Conservation (phyloP, 2,888 invertebrate species). For the Synergus laeviventris region DNA sequence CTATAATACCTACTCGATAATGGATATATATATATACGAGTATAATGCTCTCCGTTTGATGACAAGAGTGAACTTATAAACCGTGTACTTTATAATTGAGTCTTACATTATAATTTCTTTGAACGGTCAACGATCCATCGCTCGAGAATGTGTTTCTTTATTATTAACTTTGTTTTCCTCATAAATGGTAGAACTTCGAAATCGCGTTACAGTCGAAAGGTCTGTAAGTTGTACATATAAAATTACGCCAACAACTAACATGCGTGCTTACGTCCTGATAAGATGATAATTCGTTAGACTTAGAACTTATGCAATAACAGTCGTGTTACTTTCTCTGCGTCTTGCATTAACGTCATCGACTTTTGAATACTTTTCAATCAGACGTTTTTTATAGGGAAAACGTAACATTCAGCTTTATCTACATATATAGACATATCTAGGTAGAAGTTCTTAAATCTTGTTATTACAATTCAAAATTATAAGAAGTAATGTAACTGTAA, state of each 20-base stretch:
- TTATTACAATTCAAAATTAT: no score
- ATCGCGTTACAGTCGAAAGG: background rate
- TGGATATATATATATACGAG: constrained; percentile 11
- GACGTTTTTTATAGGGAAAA: no score
- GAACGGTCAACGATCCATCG: background rate
- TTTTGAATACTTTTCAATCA: no score
- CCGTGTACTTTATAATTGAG: background rate
- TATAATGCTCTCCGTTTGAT: constrained; percentile 1
- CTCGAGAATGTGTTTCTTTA: background rate
- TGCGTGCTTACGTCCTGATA: constrained; percentile 48
- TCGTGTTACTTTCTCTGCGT: constrained; percentile 59
- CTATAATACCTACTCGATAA: constrained; percentile 9
- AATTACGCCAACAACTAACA: background rate
- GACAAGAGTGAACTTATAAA: background rate
- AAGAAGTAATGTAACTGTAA: no score
- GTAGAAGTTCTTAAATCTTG: no score
- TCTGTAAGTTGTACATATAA: background rate
- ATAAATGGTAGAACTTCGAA: constrained; percentile 15
- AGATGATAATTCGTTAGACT: constrained; percentile 63
- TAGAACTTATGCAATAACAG: constrained; percentile 65
- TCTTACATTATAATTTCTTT: background rate
- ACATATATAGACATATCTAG: no score
- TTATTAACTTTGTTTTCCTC: background rate
- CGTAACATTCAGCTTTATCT: no score
- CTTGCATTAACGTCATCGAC: constrained; percentile 56